A percentile compares a stretch with the other conserved stretches of the same genome.
phyloP scores from a whole-genome alignment of 2,113 vertebrate species.

The Syngnathus typhle region DNA sequence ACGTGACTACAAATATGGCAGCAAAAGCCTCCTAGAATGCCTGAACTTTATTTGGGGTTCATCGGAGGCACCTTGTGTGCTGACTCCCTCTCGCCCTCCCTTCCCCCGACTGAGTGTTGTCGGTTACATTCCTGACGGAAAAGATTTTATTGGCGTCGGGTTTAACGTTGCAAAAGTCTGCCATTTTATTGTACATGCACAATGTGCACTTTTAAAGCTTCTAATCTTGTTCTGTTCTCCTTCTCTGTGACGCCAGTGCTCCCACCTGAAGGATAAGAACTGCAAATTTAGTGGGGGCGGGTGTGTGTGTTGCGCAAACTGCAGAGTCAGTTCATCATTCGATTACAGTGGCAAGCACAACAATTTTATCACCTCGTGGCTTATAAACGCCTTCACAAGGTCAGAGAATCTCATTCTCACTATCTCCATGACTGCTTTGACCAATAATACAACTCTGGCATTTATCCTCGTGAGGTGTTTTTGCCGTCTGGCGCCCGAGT shows the following conservation, averaged over 20 bases:
- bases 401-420: conserved; percentile 38
- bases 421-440: conserved; percentile 40
- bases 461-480: conserved; percentile 29
- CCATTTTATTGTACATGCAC: neutral
- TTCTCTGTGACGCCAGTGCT: conserved; percentile 29
- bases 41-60: too few relatives aligned
- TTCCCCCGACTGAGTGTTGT: neutral
- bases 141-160: neutral
- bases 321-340: conserved; percentile 62
- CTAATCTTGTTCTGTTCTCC: conserved; percentile 29
- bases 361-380: conserved; percentile 55
- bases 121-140: neutral
- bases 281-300: conserved; percentile 18
- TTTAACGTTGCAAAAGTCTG: neutral
- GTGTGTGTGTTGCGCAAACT: conserved; percentile 45
- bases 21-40: too few relatives aligned
- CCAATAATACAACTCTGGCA: conserved; percentile 28
- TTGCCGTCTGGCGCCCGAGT: conserved; percentile 35
- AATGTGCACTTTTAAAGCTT: conserved; percentile 12
- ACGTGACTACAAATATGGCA: too few relatives aligned
- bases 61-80: neutral
- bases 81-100: neutral
- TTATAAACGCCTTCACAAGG: conserved; percentile 51
- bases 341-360: conserved; percentile 59
- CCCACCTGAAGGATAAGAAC: conserved; percentile 39